Conservation (phyloP, 2,888 invertebrate species). For the Teleogryllus oceanicus region DNA sequence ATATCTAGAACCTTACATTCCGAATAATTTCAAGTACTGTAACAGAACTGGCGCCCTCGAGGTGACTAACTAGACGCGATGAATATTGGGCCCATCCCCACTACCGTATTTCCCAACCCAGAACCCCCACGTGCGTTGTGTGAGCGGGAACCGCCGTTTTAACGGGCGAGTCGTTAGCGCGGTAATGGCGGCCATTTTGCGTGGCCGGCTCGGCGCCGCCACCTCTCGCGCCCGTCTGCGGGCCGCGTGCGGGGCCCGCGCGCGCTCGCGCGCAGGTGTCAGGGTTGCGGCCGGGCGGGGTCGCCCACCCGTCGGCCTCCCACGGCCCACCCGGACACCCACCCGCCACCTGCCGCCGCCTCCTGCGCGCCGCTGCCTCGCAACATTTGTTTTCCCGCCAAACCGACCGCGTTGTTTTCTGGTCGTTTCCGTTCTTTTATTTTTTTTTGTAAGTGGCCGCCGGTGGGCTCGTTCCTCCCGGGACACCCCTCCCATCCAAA, state of each 20-base stretch:
- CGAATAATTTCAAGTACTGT: no score
- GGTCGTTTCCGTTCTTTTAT: background rate
- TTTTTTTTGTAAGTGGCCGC: background rate
- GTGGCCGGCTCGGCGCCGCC: background rate
- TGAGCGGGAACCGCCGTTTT: no score
- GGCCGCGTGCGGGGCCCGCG: background rate
- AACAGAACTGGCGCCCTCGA: no score
- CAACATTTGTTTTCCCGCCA: conserved; percentile 18
- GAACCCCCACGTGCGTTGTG: no score
- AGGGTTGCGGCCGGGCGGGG: conserved; percentile 18
- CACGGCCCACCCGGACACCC: background rate
- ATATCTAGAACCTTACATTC: no score
- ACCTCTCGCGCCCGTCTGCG: background rate
- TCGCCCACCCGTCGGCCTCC: background rate
- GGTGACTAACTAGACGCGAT: no score
- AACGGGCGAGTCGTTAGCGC: no score
- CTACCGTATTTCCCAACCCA: no score
- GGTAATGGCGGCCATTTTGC: background rate
- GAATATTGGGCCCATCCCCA: no score
- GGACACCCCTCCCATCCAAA: no score
- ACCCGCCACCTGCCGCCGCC: background rate
- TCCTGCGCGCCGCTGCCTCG: background rate
- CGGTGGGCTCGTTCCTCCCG: background rate
- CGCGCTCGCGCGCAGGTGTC: conserved; percentile 5
- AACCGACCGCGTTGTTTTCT: background rate